Evolutionary conservation across 1,140 invertebrate species (phyloP).

Genomic region (Nautilus pompilius): DNA sequence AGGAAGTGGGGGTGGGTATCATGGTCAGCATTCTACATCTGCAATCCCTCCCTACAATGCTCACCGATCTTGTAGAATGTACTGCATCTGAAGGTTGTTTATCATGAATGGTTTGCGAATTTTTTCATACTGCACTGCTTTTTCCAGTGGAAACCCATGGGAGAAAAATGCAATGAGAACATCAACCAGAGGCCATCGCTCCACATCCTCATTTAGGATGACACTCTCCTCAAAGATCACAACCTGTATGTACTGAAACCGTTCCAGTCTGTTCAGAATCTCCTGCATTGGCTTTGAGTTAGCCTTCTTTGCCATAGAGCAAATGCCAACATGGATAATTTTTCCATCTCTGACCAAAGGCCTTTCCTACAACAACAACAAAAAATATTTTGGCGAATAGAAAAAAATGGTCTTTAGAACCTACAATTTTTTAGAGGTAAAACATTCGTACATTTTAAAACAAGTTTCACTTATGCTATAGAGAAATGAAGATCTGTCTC

Average conservation of each 20-base stretch:
- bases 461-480: background rate
- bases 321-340: constrained; percentile 84
- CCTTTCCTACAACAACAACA: constrained; percentile 11
- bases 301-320: constrained; percentile 98
- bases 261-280: constrained; percentile 88
- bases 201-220: constrained; percentile 79
- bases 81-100: constrained; percentile 98
- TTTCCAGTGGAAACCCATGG: constrained; percentile 95
- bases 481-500: background rate
- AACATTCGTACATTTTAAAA: background rate
- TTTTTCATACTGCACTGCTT: constrained; percentile 96
- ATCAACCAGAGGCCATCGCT: constrained; percentile 97
- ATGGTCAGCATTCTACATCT: no score
- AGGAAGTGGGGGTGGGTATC: no score
- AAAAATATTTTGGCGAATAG: no score
- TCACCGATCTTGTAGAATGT: constrained; percentile 80
- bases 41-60: no score
- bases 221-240: constrained; percentile 91
- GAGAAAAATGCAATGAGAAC: constrained; percentile 99
- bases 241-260: constrained; percentile 95
- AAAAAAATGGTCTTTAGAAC: background rate
- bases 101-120: constrained; percentile 94
- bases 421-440: background rate
- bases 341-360: constrained; percentile 7
- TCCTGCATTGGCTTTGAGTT: constrained; percentile 98